Conservation (phyloP, 2,113 vertebrate genomes). For the Megaceryle torquata region DNA sequence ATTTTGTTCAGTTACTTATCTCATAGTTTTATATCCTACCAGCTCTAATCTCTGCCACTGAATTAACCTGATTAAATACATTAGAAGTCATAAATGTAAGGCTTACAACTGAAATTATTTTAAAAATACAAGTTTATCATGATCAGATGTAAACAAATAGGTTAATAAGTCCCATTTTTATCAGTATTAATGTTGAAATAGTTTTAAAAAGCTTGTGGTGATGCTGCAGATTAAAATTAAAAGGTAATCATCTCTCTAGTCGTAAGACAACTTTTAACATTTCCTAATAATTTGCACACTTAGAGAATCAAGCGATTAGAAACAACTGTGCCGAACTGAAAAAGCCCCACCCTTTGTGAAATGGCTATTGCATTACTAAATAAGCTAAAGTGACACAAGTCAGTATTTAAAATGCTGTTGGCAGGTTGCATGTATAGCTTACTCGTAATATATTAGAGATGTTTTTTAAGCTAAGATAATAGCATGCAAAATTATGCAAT, state of each 20-base stretch:
- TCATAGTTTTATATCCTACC: background rate
- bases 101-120: background rate
- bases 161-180: background rate
- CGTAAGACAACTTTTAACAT: slow-evolving; percentile 38
- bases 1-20: slow-evolving; percentile 20
- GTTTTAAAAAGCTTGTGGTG: background rate
- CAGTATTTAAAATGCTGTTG: slow-evolving; percentile 23
- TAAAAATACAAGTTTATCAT: background rate
- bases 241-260: background rate
- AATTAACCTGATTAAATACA: background rate
- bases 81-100: background rate
- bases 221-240: slow-evolving; percentile 1
- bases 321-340: slow-evolving; percentile 41
- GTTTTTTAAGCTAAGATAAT: slow-evolving; percentile 61
- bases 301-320: background rate
- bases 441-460: slow-evolving; percentile 49
- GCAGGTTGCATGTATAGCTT: slow-evolving; percentile 25
- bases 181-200: background rate
- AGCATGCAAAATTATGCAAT: slow-evolving; percentile 69
- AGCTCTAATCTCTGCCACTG: background rate
- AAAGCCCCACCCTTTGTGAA: slow-evolving; percentile 40
- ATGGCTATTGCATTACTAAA: slow-evolving; percentile 23
- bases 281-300: slow-evolving; percentile 34
- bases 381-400: slow-evolving; percentile 51
- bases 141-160: background rate